Conservation (phyloP, 2,888 invertebrate genomes). For the Drosophila meridiana region DNA sequence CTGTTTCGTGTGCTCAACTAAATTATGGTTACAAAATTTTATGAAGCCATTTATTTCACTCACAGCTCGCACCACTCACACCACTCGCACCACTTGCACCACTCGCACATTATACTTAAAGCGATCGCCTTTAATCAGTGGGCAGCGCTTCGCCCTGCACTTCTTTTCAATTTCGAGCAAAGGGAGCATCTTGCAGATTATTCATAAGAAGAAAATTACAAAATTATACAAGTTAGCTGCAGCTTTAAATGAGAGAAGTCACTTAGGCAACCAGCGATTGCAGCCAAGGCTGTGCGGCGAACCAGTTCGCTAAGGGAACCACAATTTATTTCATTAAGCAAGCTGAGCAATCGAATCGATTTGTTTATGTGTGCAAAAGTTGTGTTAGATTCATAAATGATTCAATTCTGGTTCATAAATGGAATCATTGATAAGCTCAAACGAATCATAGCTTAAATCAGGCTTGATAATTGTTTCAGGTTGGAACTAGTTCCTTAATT, state of each 20-base stretch:
- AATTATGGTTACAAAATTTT: constrained; percentile 80
- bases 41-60: constrained; percentile 82
- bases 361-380: not conserved
- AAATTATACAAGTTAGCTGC: constrained; percentile 64
- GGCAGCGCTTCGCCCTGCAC: constrained; percentile 43
- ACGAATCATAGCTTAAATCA: not conserved
- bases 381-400: not conserved
- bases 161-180: constrained; percentile 64
- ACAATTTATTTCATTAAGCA: not conserved
- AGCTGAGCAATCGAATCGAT: not conserved
- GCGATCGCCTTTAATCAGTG: constrained; percentile 48
- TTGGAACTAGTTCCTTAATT: not conserved
- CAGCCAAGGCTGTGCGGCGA: constrained; percentile 1
- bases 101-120: constrained; percentile 32
- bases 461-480: not conserved
- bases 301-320: constrained; percentile 1
- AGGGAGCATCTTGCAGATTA: constrained; percentile 4
- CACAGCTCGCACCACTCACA: constrained; percentile 41
- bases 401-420: not conserved
- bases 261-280: constrained; percentile 17
- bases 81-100: constrained; percentile 17
- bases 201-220: constrained; percentile 48
- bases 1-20: constrained; percentile 47
- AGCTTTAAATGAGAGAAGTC: constrained; percentile 26
- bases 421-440: not conserved